Conservation (phyloP, 1,140 invertebrate species). For the Dryas iulia region DNA sequence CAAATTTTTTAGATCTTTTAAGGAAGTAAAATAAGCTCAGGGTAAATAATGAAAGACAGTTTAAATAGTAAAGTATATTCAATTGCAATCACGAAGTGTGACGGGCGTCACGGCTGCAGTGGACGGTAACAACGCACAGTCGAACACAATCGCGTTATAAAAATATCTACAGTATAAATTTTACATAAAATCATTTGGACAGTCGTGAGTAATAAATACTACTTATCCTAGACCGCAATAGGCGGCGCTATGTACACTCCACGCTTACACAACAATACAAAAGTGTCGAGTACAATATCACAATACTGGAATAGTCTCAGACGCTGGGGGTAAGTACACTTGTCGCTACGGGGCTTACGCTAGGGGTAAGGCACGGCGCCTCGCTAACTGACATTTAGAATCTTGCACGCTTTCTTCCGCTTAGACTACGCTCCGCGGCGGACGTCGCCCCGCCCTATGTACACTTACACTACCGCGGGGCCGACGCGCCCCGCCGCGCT, state of each 20-base stretch:
- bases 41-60: background rate
- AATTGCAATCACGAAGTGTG: conserved; percentile 29
- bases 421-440: too few relatives aligned
- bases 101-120: conserved; percentile 11
- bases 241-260: conserved; percentile 19
- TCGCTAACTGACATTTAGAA: background rate
- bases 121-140: conserved; percentile 42
- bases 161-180: conserved; percentile 12
- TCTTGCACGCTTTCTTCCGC: too few relatives aligned
- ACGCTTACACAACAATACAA: too few relatives aligned
- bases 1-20: too few relatives aligned
- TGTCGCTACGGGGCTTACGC: too few relatives aligned
- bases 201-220: conserved; percentile 29
- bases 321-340: background rate
- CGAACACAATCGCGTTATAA: conserved; percentile 9
- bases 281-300: background rate
- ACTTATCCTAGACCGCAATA: conserved; percentile 28
- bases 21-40: background rate
- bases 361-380: too few relatives aligned
- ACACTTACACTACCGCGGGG: too few relatives aligned
- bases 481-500: too few relatives aligned
- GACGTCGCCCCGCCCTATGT: too few relatives aligned
- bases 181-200: conserved; percentile 21
- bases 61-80: conserved; percentile 17
- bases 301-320: background rate